Conservation (phyloP, 2,888 invertebrate species). For the Ormyrus labotus region DNA sequence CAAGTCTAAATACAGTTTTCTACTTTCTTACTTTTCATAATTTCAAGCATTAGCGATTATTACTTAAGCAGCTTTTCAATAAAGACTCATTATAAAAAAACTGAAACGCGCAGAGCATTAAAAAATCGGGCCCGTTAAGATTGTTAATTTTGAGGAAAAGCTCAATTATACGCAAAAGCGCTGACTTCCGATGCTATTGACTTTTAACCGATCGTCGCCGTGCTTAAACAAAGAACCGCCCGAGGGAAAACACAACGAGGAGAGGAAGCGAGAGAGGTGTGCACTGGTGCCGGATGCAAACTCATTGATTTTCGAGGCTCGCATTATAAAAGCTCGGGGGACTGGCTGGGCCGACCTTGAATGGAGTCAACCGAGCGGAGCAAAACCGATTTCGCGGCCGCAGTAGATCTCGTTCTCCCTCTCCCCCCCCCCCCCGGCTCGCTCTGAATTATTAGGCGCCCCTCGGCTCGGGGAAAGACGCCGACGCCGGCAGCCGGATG, state of each 20-base stretch:
- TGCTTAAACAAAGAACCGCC: neutral
- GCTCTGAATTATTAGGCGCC: constrained; percentile 35
- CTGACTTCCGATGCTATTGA: no score
- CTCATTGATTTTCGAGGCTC: constrained; percentile 30
- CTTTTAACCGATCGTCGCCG: no score
- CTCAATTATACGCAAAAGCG: no score
- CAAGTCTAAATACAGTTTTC: no score
- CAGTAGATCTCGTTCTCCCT: neutral
- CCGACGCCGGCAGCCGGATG: no score
- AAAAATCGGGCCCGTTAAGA: no score
- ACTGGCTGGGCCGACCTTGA: constrained; percentile 26
- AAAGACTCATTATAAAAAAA: no score
- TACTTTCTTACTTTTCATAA: no score
- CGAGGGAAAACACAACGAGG: neutral
- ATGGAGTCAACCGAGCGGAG: constrained; percentile 42
- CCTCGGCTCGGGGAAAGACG: constrained; percentile 14
- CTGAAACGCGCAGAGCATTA: no score
- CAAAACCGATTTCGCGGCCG: constrained; percentile 43
- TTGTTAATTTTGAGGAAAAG: no score
- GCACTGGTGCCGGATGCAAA: constrained; percentile 2
- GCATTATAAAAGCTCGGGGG: constrained; percentile 1
- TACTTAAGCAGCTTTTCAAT: no score
- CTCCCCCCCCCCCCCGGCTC: neutral
- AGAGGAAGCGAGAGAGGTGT: neutral
- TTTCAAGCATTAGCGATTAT: no score